phyloP scores from a whole-genome alignment of 23 tunicate species.

The Styela plicata region DNA sequence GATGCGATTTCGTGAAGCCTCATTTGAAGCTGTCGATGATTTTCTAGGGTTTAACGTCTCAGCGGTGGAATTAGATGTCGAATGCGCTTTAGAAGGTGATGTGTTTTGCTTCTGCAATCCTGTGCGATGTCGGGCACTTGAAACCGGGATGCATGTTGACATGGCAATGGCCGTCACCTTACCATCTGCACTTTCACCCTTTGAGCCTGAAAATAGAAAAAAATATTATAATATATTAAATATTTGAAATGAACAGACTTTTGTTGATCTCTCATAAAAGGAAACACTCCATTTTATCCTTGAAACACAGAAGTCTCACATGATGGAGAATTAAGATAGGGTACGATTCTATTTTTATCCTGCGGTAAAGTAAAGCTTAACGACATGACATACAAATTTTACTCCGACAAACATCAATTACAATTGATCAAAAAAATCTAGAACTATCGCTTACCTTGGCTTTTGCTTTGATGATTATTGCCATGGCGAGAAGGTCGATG shows the following conservation, averaged over 20 bases:
- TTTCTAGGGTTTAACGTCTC: neutral
- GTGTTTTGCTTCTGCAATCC: conserved; percentile 21
- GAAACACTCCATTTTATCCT: too few species aligned
- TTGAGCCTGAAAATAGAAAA: neutral
- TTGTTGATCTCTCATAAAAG: too few species aligned
- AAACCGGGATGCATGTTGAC: conserved; percentile 17
- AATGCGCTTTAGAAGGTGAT: neutral
- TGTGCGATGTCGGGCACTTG: conserved; percentile 23
- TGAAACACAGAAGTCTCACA: too few species aligned
- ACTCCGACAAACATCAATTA: too few species aligned
- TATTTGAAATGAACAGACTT: too few species aligned
- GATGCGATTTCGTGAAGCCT: neutral
- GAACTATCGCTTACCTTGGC: neutral
- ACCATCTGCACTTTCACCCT: neutral
- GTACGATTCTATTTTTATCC: too few species aligned
- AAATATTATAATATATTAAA: too few species aligned
- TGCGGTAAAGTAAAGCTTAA: too few species aligned
- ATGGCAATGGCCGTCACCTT: conserved; percentile 21
- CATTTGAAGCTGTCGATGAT: neutral
- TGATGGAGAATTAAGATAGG: too few species aligned
- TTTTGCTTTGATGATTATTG: neutral
- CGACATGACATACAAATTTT: too few species aligned
- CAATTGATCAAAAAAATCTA: too few species aligned
- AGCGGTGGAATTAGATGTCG: neutral
- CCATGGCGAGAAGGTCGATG: neutral